Base-by-base conservation (phyloP, 2,888 invertebrate species). In the Hylaea fasciaria region DNA sequence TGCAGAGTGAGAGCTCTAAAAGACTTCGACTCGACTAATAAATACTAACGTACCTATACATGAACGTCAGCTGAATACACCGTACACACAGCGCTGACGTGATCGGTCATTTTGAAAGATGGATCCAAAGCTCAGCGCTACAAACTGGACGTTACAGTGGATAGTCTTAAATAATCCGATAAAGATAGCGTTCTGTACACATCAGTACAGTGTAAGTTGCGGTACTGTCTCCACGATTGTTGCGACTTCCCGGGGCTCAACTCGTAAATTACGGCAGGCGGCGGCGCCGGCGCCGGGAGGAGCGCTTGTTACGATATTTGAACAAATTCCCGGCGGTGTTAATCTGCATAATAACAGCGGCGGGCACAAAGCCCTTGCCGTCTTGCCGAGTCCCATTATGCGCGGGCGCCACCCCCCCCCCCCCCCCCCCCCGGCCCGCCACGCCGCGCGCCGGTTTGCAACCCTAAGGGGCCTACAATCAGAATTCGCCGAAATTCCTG, bases 281-380 rank as follows among this genome's bases (percentile, higher is more conserved):
- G 66, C 87, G 88, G 87, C 87, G 90, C 89, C 89, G 90, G 88
- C 90, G 91, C 89, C 84, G 86, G 83, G 85, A 87, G 89, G 85
- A 85, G 83, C 78, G 89, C 92, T 91, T 87, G 92, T 92, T 91
- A 92, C 89, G 91, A 90, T 91, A 89, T 91, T 89, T 91, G 91
- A 90, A 92, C 92, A 91, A 91, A 91, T 91, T 91, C 92, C 91
- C 90, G 90, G 81, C 89, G 90, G 91, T 91, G 92, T 91, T 91
- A 91, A 92, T 92, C 92, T 92, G 92, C 92, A 92, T 92, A 92
- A 92, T 92, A 91, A 91, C 89, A 91, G 87, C 90, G 86, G 83
- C 85, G 80, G 84, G 79, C 81, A 89, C 90, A 91, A 91, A 91
- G 90, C 87, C 85, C 77, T 83, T 80, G 90, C 91, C 88, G 90